Base-by-base conservation (phyloP, 1,140 invertebrate genomes). In the Ridgeia piscesae region DNA sequence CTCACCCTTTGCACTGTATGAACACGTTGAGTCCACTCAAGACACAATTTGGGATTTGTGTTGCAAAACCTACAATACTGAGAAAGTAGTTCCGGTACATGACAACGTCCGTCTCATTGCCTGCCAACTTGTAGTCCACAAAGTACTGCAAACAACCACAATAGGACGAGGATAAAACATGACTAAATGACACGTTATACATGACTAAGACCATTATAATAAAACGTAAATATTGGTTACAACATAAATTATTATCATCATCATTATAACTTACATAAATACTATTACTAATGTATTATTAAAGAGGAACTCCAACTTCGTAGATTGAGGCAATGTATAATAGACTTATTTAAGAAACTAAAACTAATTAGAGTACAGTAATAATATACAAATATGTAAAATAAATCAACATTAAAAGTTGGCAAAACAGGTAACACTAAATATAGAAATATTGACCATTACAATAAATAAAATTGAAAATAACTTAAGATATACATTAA, bases 1-100 rank as follows among this genome's bases (percentile, higher is more conserved):
- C 97, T 97, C 96, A 99, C 98, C 94, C 94, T 93, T 98, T 98
- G 92, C 99, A 97, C 95, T 98, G 97, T 93, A 98, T 96, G 95
- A 99, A 99, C 92, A 99, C 97, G 95, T 99, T 99, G 89, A 99
- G 95, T 97, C 98, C 98, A 96, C 98, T 99, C 96, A 99, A 99
- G 2, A 99, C 93, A 6, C 99, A 96, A 96, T 99, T 99, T n/a
- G 99, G 99, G 93, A 99, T 96, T 97, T 99, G 99, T 6, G 98
- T 96, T 8, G 97, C 97, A 95, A 99, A 98, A 42, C 97, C 97
- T 48, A 99, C 95, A 95, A 98, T 98, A 90, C 97, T 96, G 94
- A 99, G 96, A 95, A 99, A 99, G 92, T 96, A 95, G 14, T 93
- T 93, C 21, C 94, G 96, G 95, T 98, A 98, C 0, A 58, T 58